phyloP scores from a whole-genome alignment of 2,797 vertebrate species.

The Todus mexicanus region DNA sequence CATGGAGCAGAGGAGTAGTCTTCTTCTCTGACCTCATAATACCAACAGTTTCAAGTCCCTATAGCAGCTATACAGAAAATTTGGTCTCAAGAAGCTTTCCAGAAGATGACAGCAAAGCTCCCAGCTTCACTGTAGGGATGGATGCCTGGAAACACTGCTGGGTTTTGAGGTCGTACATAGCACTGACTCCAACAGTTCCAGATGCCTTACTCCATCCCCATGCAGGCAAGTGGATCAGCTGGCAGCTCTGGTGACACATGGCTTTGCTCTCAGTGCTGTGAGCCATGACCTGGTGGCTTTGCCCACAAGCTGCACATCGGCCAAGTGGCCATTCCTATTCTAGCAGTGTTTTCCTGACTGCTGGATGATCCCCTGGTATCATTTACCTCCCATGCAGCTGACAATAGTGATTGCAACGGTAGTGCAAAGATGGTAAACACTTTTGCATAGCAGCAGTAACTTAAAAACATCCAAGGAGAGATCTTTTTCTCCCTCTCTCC shows the following conservation, averaged over 20 bases:
- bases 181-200: not conserved
- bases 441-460: not conserved
- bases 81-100: not conserved
- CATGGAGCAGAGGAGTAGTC: not conserved
- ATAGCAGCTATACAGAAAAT: not conserved
- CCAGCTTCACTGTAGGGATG: not conserved
- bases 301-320: not conserved
- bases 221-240: accelerated
- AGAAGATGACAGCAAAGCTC: not conserved
- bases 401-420: not conserved
- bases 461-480: not conserved
- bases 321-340: not conserved
- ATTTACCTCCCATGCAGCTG: not conserved
- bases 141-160: not conserved
- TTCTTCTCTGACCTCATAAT: not conserved
- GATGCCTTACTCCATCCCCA: not conserved
- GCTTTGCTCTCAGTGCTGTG: not conserved
- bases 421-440: not conserved
- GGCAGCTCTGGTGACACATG: not conserved
- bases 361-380: not conserved
- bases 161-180: not conserved
- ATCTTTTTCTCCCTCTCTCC: not conserved
- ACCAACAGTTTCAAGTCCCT: not conserved
- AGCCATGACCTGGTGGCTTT: not conserved
- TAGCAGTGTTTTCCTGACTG: not conserved